These are phyloP conservation scores for Sphaeramia orbicularis DNA, from an alignment of 2,797 vertebrate genomes.

Conservation along the genomic window DNA sequence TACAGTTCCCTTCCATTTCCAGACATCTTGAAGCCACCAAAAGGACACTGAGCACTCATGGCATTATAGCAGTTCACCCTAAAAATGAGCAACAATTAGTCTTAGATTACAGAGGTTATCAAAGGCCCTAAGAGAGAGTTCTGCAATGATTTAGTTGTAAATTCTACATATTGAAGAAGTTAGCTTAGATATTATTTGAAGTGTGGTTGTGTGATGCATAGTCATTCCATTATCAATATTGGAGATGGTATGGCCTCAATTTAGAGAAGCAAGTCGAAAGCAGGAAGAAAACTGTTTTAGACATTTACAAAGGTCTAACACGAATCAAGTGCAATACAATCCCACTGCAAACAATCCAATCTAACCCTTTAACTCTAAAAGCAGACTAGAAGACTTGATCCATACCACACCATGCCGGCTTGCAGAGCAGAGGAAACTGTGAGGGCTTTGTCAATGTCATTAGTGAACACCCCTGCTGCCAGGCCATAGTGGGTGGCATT, in stretches of 20 bases:
- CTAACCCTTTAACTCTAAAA: too few relatives aligned
- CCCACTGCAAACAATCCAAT: too few relatives aligned
- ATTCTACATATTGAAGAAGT: too few relatives aligned
- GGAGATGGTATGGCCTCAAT: too few relatives aligned
- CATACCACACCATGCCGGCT: constrained; percentile 91
- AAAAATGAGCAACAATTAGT: background rate
- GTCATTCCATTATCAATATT: too few relatives aligned
- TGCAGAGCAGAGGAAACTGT: constrained; percentile 88
- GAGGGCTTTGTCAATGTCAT: constrained; percentile 89
- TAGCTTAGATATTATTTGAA: too few relatives aligned
- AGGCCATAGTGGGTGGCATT: constrained; percentile 90
- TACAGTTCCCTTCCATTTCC: constrained; percentile 93
- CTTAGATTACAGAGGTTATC: background rate
- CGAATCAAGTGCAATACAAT: too few relatives aligned
- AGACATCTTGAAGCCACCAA: constrained; percentile 95
- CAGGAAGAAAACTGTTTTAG: too few relatives aligned
- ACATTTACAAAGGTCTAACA: too few relatives aligned
- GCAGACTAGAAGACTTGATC: background rate
- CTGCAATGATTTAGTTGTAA: background rate
- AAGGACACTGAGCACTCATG: constrained; percentile 86
- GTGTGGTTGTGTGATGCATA: too few relatives aligned
- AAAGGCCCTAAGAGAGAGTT: background rate
- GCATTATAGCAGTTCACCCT: constrained; percentile 93
- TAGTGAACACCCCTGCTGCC: constrained; percentile 91
- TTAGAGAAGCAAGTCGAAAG: too few relatives aligned